Conservation (phyloP, 2,888 invertebrate species). For the Cantharis nigra region DNA sequence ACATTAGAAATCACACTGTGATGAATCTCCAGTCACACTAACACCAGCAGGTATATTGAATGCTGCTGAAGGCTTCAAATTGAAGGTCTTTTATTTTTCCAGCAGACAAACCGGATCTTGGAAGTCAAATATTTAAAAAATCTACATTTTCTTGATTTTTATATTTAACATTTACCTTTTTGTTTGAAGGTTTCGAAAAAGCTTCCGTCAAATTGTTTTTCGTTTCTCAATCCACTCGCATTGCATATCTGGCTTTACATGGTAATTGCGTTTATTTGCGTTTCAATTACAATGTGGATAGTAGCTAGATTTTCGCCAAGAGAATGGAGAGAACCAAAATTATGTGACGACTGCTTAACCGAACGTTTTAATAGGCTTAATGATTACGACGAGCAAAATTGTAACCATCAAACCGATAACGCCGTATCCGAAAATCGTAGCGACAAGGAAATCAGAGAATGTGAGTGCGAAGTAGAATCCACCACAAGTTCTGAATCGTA, state of each 20-base stretch:
- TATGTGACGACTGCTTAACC: slow-evolving; percentile 61
- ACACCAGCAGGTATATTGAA: no score
- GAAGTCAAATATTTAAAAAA: no score
- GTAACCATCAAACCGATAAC: slow-evolving; percentile 36
- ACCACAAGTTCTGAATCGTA: slow-evolving; percentile 37
- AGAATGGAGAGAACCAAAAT: slow-evolving; percentile 72
- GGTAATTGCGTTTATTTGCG: slow-evolving; percentile 77
- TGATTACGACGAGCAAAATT: slow-evolving; percentile 49
- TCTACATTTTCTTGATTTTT: no score
- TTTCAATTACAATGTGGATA: slow-evolving; percentile 80
- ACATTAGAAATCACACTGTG: no score
- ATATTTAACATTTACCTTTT: background rate
- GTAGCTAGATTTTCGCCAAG: slow-evolving; percentile 84
- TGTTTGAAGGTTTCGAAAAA: slow-evolving; percentile 53
- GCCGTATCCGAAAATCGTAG: slow-evolving; percentile 23
- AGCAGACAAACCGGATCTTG: no score
- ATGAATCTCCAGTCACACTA: no score
- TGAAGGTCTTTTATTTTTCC: no score
- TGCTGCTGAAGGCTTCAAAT: no score
- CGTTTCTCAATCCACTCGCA: slow-evolving; percentile 84
- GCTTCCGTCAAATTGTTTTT: slow-evolving; percentile 71
- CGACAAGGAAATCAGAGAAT: slow-evolving; percentile 25
- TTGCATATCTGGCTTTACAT: slow-evolving; percentile 85
- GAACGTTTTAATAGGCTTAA: slow-evolving; percentile 41
- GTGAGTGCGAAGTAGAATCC: slow-evolving; percentile 38